Evolutionary conservation across 2,888 invertebrate genomes (phyloP).

Genomic region (Antitype chi): DNA sequence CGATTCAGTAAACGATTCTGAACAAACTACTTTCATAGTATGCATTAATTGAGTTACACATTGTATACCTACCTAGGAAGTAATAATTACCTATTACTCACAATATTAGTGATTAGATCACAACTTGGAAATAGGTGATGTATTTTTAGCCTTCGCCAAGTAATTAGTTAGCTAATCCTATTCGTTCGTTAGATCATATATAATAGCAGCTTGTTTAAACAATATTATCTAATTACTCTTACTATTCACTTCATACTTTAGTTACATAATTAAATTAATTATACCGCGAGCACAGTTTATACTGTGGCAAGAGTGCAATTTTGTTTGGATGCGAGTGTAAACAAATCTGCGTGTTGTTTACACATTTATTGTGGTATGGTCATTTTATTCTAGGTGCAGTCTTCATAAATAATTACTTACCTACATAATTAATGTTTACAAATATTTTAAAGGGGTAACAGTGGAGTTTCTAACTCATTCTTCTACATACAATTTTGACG

Average conservation of each 20-base stretch:
- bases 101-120: neutral
- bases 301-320: neutral
- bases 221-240: neutral
- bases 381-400: no score
- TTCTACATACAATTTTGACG: no score
- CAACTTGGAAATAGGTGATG: neutral
- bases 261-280: neutral
- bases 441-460: no score
- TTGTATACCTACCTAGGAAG: no score
- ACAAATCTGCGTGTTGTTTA: neutral
- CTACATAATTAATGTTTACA: no score
- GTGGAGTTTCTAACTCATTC: no score
- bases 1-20: no score
- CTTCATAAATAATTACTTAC: no score
- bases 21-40: no score
- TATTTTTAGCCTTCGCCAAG: neutral
- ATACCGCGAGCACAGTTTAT: neutral
- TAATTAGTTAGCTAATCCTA: neutral
- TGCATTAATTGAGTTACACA: no score
- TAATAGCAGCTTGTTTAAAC: neutral
- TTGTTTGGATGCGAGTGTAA: neutral
- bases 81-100: no score
- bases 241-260: neutral
- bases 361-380: no score
- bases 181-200: neutral